Conservation (phyloP, 2,113 vertebrate genomes). For the Emydura subglobosa region DNA sequence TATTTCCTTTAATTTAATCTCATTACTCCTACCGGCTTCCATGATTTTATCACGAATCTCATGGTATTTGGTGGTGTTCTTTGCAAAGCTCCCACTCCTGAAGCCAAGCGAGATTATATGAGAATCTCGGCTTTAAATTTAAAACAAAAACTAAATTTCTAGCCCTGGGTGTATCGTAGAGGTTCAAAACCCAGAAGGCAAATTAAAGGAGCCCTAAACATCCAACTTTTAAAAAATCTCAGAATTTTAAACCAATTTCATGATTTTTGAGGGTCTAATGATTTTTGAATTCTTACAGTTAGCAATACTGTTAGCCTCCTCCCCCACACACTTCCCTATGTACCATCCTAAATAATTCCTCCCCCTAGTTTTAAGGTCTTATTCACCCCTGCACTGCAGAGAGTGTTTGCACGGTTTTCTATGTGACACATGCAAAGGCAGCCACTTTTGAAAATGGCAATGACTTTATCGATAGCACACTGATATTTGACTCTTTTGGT, state of each 20-base stretch:
- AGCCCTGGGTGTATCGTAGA: background rate
- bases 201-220: background rate
- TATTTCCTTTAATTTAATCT: background rate
- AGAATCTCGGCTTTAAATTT: background rate
- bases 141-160: background rate
- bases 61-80: background rate
- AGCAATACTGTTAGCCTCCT: background rate
- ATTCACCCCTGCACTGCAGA: background rate
- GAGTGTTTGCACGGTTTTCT: background rate
- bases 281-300: background rate
- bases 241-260: background rate
- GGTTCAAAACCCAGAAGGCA: background rate
- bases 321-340: background rate
- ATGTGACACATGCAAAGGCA: background rate
- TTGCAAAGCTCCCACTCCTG: background rate
- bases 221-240: background rate
- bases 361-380: background rate
- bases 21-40: background rate
- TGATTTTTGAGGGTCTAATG: background rate
- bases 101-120: background rate
- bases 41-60: background rate
- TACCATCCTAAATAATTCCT: background rate
- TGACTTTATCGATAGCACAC: background rate
- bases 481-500: background rate
- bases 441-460: background rate